These are phyloP conservation scores for Ataeniobius toweri DNA, from an alignment of 2,797 vertebrate species.

Conservation along the genomic window DNA sequence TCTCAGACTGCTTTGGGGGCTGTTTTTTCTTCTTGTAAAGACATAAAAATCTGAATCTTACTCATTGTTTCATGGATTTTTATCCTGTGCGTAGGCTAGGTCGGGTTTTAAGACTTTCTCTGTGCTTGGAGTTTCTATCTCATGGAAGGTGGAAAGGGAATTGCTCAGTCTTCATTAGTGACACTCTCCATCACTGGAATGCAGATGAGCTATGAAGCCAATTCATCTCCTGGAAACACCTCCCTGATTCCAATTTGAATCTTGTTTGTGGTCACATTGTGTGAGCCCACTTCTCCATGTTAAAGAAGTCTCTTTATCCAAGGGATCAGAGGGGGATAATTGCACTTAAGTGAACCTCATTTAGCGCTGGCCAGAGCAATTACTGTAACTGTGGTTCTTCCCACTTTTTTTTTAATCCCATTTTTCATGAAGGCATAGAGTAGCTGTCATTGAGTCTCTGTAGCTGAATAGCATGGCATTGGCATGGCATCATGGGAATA, in stretches of 20 bases:
- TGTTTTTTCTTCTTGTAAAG: constrained; percentile 21
- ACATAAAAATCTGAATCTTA: constrained; percentile 15
- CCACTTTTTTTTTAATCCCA: constrained; percentile 45
- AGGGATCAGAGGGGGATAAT: constrained; percentile 83
- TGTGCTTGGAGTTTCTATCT: constrained; percentile 56
- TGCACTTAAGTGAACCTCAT: constrained; percentile 84
- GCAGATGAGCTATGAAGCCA: constrained; percentile 80
- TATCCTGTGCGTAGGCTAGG: neutral
- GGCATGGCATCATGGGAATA: constrained; percentile 70
- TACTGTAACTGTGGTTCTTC: constrained; percentile 79
- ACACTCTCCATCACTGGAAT: constrained; percentile 75
- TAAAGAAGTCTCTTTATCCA: constrained; percentile 80
- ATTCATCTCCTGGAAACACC: constrained; percentile 79
- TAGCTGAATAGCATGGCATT: constrained; percentile 76
- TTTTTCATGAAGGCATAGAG: constrained; percentile 48
- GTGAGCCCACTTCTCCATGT: constrained; percentile 77
- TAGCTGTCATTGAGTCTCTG: constrained; percentile 73
- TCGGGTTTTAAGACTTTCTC: constrained; percentile 30
- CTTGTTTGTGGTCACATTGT: constrained; percentile 82
- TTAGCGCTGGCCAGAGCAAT: constrained; percentile 82
- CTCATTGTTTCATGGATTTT: constrained; percentile 40
- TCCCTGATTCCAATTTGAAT: constrained; percentile 81
- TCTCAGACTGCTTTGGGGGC: constrained; percentile 47
- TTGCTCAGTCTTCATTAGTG: constrained; percentile 78
- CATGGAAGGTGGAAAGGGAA: constrained; percentile 56